A percentile compares a stretch with the other conserved stretches of the same genome.
phyloP scores from a whole-genome alignment of 2,888 invertebrate species.

The Petrolisthes manimaculis region DNA sequence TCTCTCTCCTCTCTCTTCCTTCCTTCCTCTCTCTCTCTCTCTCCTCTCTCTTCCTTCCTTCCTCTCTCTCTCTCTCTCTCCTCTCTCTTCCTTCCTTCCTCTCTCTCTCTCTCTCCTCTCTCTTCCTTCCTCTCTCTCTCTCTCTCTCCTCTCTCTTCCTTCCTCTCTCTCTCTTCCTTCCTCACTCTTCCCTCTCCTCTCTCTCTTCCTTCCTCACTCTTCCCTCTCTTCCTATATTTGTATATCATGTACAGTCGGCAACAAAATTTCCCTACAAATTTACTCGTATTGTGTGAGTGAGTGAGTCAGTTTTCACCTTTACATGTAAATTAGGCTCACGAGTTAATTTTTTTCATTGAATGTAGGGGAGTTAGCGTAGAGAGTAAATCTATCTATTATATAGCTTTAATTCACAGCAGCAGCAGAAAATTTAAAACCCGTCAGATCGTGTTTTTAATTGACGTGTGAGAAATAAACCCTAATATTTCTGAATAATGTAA shows the following conservation, averaged over 20 bases:
- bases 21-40: background rate
- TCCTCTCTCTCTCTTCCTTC: background rate
- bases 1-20: background rate
- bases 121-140: background rate
- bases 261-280: no score
- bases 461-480: no score
- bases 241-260: background rate
- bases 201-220: background rate
- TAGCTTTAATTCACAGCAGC: no score
- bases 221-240: background rate
- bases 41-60: background rate
- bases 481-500: no score
- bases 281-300: no score
- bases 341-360: no score
- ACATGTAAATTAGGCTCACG: no score
- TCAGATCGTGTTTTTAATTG: no score
- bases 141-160: background rate
- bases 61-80: constrained; percentile 1
- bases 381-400: no score
- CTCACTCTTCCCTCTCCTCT: background rate
- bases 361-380: no score
- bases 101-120: background rate
- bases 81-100: background rate
- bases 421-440: no score
- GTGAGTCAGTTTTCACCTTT: no score